Evolutionary conservation across 2,113 vertebrate genomes (phyloP).

Genomic region (Oceanites oceanicus): DNA sequence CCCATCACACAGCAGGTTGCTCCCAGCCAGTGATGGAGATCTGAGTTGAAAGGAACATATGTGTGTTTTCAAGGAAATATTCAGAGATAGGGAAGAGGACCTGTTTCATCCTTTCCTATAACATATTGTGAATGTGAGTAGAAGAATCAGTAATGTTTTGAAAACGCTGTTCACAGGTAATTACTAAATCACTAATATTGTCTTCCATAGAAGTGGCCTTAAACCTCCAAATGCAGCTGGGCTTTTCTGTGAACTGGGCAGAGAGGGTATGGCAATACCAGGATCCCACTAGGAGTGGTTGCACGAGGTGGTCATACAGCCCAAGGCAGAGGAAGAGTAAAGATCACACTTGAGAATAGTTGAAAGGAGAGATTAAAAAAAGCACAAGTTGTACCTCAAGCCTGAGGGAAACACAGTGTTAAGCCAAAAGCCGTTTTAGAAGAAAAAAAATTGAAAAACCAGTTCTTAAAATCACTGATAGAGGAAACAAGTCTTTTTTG

Average conservation of each 20-base stretch:
- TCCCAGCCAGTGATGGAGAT: neutral
- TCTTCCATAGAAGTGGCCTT: neutral
- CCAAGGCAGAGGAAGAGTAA: neutral
- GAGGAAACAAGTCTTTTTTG: neutral
- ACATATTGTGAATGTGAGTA: neutral
- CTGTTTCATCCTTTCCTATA: neutral
- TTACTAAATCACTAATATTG: neutral
- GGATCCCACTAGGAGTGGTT: neutral
- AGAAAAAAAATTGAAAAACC: neutral
- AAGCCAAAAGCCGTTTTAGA: neutral
- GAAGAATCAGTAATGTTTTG: neutral
- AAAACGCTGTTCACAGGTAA: neutral
- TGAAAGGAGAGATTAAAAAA: neutral
- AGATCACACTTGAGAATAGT: neutral
- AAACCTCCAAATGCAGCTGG: neutral
- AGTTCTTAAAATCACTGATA: neutral
- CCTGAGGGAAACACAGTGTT: neutral
- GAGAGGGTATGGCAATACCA: neutral
- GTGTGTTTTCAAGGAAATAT: neutral
- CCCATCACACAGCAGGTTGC: neutral
- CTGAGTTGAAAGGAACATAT: neutral
- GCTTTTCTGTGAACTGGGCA: neutral
- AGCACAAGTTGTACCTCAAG: neutral
- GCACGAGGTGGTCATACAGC: neutral
- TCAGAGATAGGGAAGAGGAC: neutral